Percentiles rank a stretch among this genome's conserved stretches.
Evolutionary conservation across 1,140 invertebrate genomes (phyloP).

Genomic region (Lepidotrigona ventralis): DNA sequence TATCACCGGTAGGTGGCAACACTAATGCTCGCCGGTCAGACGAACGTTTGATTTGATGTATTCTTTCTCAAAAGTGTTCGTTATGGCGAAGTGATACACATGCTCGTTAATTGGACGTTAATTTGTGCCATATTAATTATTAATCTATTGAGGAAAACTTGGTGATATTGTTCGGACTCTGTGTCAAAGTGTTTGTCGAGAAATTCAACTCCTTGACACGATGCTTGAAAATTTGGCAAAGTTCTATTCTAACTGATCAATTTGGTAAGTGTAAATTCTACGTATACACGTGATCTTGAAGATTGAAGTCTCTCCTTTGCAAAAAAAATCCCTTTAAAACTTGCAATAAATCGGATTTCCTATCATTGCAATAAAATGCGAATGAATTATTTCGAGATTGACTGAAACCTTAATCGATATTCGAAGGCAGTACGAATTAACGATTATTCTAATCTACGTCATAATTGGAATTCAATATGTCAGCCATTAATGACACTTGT

Average conservation of each 20-base stretch:
- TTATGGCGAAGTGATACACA: background rate
- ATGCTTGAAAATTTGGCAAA: background rate
- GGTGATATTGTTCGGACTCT: too few species aligned
- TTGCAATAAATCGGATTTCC: too few species aligned
- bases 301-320: too few species aligned
- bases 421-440: background rate
- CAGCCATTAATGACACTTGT: slow-evolving; percentile 14
- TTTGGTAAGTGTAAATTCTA: background rate
- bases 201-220: background rate
- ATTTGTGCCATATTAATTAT: background rate
- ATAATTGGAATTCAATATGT: slow-evolving; percentile 7
- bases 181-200: too few species aligned
- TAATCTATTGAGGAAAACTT: background rate
- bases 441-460: background rate
- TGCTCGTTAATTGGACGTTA: slow-evolving; percentile 3
- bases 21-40: background rate
- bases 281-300: too few species aligned
- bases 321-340: too few species aligned
- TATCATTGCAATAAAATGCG: background rate
- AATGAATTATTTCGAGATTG: background rate
- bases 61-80: slow-evolving; percentile 29
- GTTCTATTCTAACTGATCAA: background rate
- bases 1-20: slow-evolving; percentile 20
- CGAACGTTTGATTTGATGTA: slow-evolving; percentile 20
- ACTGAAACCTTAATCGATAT: background rate